These are phyloP conservation scores for Trichonephila inaurata DNA, from an alignment of 1,140 invertebrate species.

Conservation along the genomic window DNA sequence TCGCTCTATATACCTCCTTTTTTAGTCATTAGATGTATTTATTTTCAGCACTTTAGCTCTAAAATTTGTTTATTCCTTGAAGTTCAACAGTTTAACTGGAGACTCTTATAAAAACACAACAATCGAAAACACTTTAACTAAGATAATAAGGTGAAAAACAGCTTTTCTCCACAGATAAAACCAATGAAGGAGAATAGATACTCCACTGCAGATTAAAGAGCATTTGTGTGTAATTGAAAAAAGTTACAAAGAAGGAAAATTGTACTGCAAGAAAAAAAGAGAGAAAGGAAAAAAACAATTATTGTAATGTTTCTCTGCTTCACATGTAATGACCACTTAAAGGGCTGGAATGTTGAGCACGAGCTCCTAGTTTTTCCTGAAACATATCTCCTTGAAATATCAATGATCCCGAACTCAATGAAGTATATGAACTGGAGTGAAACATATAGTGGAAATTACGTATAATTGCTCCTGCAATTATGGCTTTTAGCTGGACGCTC, in stretches of 20 bases:
- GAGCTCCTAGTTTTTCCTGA: not conserved
- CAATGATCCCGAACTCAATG: conserved; percentile 11
- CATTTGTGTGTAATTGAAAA: not conserved
- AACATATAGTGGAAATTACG: conserved; percentile 9
- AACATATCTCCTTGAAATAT: conserved; percentile 2
- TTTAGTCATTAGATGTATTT: not conserved
- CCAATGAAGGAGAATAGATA: not conserved
- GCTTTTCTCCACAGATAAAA: not conserved
- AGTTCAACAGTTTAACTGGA: not conserved
- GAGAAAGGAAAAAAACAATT: not conserved
- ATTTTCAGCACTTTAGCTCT: not conserved
- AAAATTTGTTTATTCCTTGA: not conserved
- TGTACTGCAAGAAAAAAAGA: not conserved
- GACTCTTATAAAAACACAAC: not conserved
- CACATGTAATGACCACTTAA: not conserved
- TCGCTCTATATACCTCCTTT: not conserved
- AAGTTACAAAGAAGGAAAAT: not conserved
- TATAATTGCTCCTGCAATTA: not conserved
- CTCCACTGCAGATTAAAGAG: not conserved
- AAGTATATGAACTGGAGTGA: conserved; percentile 6
- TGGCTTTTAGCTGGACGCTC: not conserved
- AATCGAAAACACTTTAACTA: not conserved
- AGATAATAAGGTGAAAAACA: not conserved
- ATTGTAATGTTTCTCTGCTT: not conserved
- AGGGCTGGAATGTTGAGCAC: not conserved